Base-by-base conservation (phyloP, 2,888 invertebrate species). In the Junonia oenone region DNA sequence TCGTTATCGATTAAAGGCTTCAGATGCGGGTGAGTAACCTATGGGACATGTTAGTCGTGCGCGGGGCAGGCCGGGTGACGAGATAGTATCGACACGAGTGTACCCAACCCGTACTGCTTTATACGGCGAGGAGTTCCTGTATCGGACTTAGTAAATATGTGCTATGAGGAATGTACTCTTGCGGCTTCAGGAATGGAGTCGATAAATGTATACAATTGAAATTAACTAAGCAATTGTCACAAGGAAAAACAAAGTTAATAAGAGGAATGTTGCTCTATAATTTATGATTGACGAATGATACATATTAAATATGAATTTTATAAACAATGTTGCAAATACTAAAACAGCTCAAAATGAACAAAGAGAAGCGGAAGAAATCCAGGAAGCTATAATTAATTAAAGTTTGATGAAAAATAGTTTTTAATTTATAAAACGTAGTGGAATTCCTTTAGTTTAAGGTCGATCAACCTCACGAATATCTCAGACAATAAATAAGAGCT, bases 51-150 rank as follows among this genome's bases (percentile, higher is more conserved):
- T 62, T 62, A 70, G 71, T 72, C 73, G 72, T 69, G 73, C 72
- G 66, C 69, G 78, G 81, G 78, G 74, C 78, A 75, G 76, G 80
- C 77, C 78, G 80, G 80, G 80, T 75, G 81, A 78, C 70, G 64
- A 69, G 84, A 85, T 84, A 73, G 71, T 75, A 83, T 83, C 85
- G 73, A 68, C 67, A 68, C 70, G 69, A 71, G 64, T 67, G 66
- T 65, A 66, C 65, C 67, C 64, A 56, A 62, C 64, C 59, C 64
- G 63, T 64, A 62, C 66, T 58, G 55, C 62, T 66, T 63, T 68
- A 65, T 63, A 66, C 58, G 61, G 66, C 49, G 53, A 52, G 58
- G 54, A 54, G 58, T 50, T 62, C 54, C 58, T 56, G 55, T 56
- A 49, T 48, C 45, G 29, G 37, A 27, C 43, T 54, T 45, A 47